These are phyloP conservation scores for Archocentrus centrarchus DNA, from an alignment of 2,113 vertebrate genomes.

Conservation along the genomic window DNA sequence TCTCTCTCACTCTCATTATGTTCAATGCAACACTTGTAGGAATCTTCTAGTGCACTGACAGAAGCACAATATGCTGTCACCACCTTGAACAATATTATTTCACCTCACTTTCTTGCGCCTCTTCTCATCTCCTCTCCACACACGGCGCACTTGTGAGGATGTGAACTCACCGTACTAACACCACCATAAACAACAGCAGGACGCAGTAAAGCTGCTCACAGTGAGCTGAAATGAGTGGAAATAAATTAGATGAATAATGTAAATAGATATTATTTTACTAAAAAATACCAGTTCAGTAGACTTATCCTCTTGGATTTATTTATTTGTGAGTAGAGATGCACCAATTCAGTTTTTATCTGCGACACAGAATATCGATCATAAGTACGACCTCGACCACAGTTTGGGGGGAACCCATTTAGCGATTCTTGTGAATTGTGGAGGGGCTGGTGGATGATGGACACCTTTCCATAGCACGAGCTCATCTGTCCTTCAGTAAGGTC, in stretches of 20 bases:
- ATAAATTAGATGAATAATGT: no score
- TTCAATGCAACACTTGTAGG: not conserved
- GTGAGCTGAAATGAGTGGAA: no score
- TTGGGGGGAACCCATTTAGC: not conserved
- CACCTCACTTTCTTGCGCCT: not conserved
- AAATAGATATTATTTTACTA: not conserved
- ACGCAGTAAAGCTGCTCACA: not conserved
- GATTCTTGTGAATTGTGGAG: not conserved
- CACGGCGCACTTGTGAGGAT: accelerated
- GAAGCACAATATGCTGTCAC: not conserved
- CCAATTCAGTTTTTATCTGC: not conserved
- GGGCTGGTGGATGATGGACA: not conserved
- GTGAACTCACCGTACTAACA: not conserved
- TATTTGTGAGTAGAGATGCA: not conserved
- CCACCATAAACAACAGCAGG: not conserved
- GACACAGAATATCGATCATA: not conserved
- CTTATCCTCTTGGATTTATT: not conserved
- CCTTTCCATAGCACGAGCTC: not conserved
- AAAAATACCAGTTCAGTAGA: not conserved
- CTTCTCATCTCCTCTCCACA: not conserved
- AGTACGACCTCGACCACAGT: not conserved
- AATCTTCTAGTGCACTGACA: not conserved
- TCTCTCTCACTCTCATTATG: not conserved
- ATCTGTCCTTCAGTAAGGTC: no score
- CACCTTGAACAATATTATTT: not conserved